Percentiles rank a stretch among this genome's conserved stretches.
phyloP scores from a whole-genome alignment of 2,113 vertebrate genomes.

The Willisornis vidua region DNA sequence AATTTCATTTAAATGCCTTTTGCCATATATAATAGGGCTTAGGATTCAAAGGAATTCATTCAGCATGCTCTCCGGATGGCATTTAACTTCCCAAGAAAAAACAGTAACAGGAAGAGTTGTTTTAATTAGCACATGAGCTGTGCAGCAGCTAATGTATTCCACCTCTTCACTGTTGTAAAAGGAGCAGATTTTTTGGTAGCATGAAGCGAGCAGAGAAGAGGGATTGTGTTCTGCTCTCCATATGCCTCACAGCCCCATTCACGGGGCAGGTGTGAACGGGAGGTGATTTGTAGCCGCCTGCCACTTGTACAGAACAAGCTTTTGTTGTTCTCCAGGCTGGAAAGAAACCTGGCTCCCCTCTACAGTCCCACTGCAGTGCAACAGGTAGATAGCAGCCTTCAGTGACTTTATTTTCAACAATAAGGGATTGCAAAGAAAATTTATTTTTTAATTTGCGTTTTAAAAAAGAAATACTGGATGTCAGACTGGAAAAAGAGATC shows the following conservation, averaged over 20 bases:
- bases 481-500: background rate
- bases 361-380: background rate
- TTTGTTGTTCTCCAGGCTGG: background rate
- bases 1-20: background rate
- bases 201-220: background rate
- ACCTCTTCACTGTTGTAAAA: conserved; percentile 21
- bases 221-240: conserved; percentile 23
- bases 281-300: background rate
- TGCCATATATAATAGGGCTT: background rate
- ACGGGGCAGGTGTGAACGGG: background rate
- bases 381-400: background rate
- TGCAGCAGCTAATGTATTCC: conserved; percentile 16
- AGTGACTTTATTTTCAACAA: background rate
- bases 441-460: background rate
- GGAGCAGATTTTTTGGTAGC: conserved; percentile 4
- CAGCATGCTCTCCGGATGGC: background rate
- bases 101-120: background rate
- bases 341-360: background rate
- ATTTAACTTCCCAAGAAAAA: conserved; percentile 8
- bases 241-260: conserved; percentile 22
- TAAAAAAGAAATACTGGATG: background rate
- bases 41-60: background rate
- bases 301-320: background rate
- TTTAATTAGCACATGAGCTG: conserved; percentile 35
- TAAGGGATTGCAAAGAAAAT: background rate